Percentiles rank a stretch among this genome's conserved stretches.
Conservation (phyloP, 2,113 vertebrate species). For the Charadrius vociferus region DNA sequence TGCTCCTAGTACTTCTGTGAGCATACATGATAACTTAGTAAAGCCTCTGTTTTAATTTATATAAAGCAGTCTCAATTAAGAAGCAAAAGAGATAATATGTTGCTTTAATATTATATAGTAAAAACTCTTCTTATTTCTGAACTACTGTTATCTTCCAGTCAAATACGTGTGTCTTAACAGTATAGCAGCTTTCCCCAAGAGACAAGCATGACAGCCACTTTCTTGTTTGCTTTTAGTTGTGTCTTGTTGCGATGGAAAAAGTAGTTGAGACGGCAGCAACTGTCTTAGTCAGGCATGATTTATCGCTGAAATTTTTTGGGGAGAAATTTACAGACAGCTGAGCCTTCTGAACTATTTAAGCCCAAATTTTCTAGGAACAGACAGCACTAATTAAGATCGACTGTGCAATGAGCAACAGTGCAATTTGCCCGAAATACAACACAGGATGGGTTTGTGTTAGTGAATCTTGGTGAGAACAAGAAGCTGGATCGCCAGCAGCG, state of each 20-base stretch:
- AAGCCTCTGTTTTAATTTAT: slow-evolving; percentile 35
- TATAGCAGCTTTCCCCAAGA: neutral
- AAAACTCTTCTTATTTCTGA: slow-evolving; percentile 5
- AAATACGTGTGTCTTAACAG: neutral
- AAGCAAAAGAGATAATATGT: slow-evolving; percentile 1
- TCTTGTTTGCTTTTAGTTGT: neutral
- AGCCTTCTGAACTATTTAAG: neutral
- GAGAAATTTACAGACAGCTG: neutral
- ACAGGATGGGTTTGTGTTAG: neutral
- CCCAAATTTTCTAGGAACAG: neutral
- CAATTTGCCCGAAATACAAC: neutral
- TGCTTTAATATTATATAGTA: slow-evolving; percentile 11
- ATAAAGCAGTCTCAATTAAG: slow-evolving; percentile 22
- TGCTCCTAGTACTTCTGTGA: slow-evolving; percentile 35
- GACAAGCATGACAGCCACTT: neutral
- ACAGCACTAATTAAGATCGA: neutral
- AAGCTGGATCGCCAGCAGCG: neutral
- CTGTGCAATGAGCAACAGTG: neutral
- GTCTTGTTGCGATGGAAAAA: neutral
- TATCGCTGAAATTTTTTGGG: neutral
- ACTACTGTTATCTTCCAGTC: neutral
- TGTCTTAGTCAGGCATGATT: neutral
- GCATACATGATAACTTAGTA: neutral
- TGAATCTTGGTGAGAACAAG: neutral
- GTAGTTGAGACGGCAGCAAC: neutral